These are phyloP conservation scores for Formica selysi DNA, from an alignment of 1,140 invertebrate species.

Conservation along the genomic window DNA sequence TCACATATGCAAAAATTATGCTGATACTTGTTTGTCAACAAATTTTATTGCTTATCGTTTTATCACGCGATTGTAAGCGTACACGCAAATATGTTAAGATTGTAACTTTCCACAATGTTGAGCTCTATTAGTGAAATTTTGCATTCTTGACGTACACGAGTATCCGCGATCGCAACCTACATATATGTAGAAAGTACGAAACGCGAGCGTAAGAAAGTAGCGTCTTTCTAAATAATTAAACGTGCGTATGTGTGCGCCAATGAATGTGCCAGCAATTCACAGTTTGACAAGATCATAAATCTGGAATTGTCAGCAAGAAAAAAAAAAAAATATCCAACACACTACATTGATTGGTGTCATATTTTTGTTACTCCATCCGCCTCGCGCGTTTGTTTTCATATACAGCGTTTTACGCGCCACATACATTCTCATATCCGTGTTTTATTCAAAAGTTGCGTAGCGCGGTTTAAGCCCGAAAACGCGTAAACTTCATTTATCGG, in stretches of 20 bases:
- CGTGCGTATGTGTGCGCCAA: background rate
- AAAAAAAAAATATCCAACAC: background rate
- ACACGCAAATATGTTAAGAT: background rate
- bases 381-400: background rate
- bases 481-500: slow-evolving; percentile 53
- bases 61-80: background rate
- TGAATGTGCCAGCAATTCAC: background rate
- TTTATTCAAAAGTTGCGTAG: slow-evolving; percentile 33
- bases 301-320: background rate
- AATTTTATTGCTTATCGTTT: background rate
- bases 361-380: background rate
- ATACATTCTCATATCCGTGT: slow-evolving; percentile 4
- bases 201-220: background rate
- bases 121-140: slow-evolving; percentile 16
- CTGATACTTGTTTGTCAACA: background rate
- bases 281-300: background rate
- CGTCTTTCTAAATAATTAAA: slow-evolving; percentile 20
- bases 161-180: slow-evolving; percentile 11
- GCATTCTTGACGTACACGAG: background rate
- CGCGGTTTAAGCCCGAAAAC: slow-evolving; percentile 36
- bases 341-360: background rate
- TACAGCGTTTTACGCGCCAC: background rate
- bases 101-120: slow-evolving; percentile 4
- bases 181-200: slow-evolving; percentile 26
- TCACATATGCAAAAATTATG: background rate